Base-by-base conservation (phyloP, 2,888 invertebrate species). In the Thereva unica region DNA sequence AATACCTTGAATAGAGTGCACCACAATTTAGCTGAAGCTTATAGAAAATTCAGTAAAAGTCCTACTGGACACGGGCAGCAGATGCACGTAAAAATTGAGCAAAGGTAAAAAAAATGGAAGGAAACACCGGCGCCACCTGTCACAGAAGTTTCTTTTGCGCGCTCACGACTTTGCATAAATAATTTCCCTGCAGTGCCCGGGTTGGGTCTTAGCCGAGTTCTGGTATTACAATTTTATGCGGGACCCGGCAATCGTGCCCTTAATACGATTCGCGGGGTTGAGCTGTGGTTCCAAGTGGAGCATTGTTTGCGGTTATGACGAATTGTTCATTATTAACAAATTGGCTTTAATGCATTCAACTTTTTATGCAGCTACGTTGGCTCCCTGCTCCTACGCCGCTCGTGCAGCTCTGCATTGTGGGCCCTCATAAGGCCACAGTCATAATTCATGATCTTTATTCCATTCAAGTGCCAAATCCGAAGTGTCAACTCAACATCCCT, bases 161-260 rank as follows among this genome's bases (percentile, higher is more conserved):
- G 23, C 64, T 64, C 68, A 68, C 68, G 68, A 66, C 45, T 66
- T 68, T 64, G 66, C 63, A 68, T 68, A 63, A 63, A 63, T 68
- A 66, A 63, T 66, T 66, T 63, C 35, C 52, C 41, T 35, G 7
- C 12, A 8, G 53, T 10, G n/a, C 50, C 42, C 40, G 47, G 7
- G 59, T 10, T 50, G n/a, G 5, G 9, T 8, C 9, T 7, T n/a
- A n/a, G 9, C 37, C 50, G 50, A 52, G 7, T 4, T 3, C 3
- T n/a, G 12, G 12, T 38, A 55, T 44, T 37, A 42, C 56, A 56
- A 56, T 56, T 56, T 56, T 56, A 42, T 56, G 56, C 56, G 35
- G n/a, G 42, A 44, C 8, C 12, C 42, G 42, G 23, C 44, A 44
- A 35, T 45, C 12, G 10, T n/a, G 34, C 42, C 44, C 8, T 9